These are phyloP conservation scores for Gavia stellata DNA, from an alignment of 2,113 vertebrate genomes.

Conservation along the genomic window DNA sequence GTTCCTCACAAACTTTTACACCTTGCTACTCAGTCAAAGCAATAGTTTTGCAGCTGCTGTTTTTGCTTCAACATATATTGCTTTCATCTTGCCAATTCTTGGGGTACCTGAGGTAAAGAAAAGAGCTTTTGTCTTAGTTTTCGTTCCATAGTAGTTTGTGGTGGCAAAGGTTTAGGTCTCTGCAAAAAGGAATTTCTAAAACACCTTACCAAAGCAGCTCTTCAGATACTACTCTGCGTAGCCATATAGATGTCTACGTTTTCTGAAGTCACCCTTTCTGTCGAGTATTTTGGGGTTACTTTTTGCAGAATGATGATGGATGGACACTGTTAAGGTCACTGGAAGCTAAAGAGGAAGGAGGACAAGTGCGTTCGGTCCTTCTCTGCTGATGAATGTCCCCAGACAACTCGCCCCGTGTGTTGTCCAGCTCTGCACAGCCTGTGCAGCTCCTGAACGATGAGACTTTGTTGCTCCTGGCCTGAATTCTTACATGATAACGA, in stretches of 20 bases:
- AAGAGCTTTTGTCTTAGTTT: neutral
- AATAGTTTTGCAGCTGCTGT: neutral
- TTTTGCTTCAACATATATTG: neutral
- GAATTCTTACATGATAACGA: fast-evolving
- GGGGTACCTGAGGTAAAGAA: neutral
- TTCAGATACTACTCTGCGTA: neutral
- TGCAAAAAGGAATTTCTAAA: neutral
- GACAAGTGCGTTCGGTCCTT: fast-evolving
- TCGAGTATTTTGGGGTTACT: neutral
- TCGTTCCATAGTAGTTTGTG: neutral
- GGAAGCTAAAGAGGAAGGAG: neutral
- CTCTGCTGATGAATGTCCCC: neutral
- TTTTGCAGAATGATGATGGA: neutral
- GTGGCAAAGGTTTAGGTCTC: neutral
- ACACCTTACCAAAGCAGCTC: neutral
- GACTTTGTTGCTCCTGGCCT: neutral
- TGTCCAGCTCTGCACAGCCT: neutral
- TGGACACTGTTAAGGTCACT: neutral
- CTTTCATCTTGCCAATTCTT: neutral
- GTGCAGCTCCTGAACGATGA: neutral
- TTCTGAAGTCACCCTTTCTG: neutral
- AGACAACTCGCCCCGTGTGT: fast-evolving
- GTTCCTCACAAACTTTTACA: neutral
- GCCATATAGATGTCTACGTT: neutral
- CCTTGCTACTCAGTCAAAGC: neutral